Evolutionary conservation across 2,888 invertebrate species (phyloP).

Genomic region (Laspeyria flexula): DNA sequence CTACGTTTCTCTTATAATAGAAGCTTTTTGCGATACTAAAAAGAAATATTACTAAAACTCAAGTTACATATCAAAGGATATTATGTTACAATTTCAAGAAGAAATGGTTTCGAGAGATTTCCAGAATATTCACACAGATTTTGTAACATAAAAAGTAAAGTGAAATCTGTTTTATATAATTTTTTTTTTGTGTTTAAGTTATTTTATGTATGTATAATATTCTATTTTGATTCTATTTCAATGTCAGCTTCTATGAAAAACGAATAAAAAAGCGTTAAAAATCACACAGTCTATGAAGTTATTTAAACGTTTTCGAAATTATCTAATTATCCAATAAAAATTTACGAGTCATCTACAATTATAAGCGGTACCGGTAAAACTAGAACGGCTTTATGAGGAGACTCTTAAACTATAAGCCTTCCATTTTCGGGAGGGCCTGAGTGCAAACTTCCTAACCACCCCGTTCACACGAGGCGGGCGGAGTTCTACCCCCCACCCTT

Average conservation of each 20-base stretch:
- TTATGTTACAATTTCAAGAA: too few relatives aligned
- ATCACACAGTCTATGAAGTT: neutral
- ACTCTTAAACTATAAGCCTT: conserved; percentile 53
- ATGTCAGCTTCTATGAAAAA: neutral
- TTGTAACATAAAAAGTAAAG: too few relatives aligned
- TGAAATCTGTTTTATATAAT: too few relatives aligned
- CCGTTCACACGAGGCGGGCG: conserved; percentile 49
- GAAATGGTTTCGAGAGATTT: neutral
- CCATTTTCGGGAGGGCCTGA: conserved; percentile 57
- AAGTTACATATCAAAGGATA: too few relatives aligned
- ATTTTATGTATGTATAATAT: too few relatives aligned
- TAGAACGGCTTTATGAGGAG: conserved; percentile 34
- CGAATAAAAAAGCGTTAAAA: neutral
- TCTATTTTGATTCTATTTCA: too few relatives aligned
- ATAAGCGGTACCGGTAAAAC: conserved; percentile 37
- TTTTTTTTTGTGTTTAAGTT: too few relatives aligned
- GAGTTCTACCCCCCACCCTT: conserved; percentile 26
- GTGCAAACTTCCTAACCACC: conserved; percentile 64
- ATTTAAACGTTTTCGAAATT: neutral
- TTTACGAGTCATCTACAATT: conserved; percentile 19
- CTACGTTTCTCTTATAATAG: neutral
- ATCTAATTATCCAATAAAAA: conserved; percentile 20
- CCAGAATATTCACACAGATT: too few relatives aligned
- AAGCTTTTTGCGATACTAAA: neutral
- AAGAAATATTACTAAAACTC: neutral